Conservation (phyloP, 2,797 vertebrate genomes). For the Urosaurus nigricauda region DNA sequence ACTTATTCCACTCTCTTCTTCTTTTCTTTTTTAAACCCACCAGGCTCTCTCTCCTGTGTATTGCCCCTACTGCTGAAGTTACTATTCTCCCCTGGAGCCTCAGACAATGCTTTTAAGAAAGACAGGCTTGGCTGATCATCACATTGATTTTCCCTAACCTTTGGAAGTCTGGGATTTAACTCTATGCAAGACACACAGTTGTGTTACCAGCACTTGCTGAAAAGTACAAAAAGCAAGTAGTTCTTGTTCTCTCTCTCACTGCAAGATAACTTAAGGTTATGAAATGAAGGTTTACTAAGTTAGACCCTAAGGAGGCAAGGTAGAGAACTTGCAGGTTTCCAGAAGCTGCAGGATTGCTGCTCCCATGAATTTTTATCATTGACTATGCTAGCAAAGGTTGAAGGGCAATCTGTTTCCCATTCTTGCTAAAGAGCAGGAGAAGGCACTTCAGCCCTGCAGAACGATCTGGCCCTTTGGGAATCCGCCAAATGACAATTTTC, state of each 20-base stretch:
- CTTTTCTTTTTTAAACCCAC: slow-evolving; percentile 36
- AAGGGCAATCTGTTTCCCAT: not conserved
- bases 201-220: not conserved
- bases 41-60: slow-evolving; percentile 48
- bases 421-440: too few relatives aligned
- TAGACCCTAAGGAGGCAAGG: not conserved
- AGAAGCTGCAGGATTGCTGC: not conserved
- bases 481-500: too few relatives aligned
- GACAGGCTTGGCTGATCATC: slow-evolving; percentile 17
- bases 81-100: not conserved
- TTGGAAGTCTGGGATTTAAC: not conserved
- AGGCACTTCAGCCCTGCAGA: too few relatives aligned
- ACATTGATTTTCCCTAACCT: slow-evolving; percentile 27
- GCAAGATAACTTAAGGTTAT: not conserved
- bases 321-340: not conserved
- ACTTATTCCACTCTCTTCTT: slow-evolving; percentile 12
- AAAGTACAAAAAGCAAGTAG: not conserved
- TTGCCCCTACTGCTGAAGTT: slow-evolving; percentile 4
- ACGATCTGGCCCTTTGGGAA: too few relatives aligned
- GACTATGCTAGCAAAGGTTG: not conserved
- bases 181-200: not conserved
- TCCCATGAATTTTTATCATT: not conserved
- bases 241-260: not conserved
- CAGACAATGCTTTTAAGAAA: slow-evolving; percentile 56
- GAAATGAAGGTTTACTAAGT: not conserved